Conservation (phyloP, 2,113 vertebrate species). For the Leptobrachium leishanense region DNA sequence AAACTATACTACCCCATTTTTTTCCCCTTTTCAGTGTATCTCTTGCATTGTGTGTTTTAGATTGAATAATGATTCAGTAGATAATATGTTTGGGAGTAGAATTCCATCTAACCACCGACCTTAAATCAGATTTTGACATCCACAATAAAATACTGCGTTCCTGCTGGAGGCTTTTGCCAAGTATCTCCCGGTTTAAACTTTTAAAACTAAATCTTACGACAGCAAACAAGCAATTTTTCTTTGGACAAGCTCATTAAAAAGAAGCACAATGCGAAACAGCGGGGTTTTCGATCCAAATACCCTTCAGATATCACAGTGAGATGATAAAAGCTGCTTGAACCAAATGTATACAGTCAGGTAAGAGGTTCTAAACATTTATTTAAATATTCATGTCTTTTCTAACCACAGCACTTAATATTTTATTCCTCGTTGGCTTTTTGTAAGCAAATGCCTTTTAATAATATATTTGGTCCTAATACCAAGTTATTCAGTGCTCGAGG, state of each 20-base stretch:
- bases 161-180: too few relatives aligned
- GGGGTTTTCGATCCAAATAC: not conserved
- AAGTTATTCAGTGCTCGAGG: not conserved
- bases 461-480: not conserved
- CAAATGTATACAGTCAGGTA: not conserved
- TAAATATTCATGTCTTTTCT: not conserved
- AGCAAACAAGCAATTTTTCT: not conserved
- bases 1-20: too few relatives aligned
- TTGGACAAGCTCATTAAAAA: not conserved
- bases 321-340: not conserved
- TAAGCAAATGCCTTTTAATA: not conserved
- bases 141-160: too few relatives aligned
- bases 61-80: too few relatives aligned
- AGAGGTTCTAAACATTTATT: conserved; percentile 1
- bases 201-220: not conserved
- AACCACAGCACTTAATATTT: not conserved
- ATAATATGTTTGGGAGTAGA: too few relatives aligned
- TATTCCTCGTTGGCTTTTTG: not conserved
- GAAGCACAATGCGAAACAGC: not conserved
- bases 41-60: too few relatives aligned
- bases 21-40: too few relatives aligned
- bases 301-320: not conserved
- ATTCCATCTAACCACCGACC: too few relatives aligned
- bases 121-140: too few relatives aligned
- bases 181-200: not conserved